Conservation (phyloP, 2,113 vertebrate species). For the Excalfactoria chinensis region DNA sequence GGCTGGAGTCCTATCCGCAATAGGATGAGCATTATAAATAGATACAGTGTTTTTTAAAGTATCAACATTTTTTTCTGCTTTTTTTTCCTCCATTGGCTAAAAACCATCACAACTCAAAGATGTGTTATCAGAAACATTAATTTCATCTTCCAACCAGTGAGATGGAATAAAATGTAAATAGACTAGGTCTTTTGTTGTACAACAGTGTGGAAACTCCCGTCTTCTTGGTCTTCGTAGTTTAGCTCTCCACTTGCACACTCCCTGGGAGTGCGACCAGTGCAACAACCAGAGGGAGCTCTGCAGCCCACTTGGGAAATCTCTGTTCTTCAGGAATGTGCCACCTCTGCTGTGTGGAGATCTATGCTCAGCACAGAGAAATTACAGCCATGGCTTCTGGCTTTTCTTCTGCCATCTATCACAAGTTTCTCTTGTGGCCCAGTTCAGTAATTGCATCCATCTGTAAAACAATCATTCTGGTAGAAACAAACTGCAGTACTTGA, state of each 20-base stretch:
- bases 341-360: neutral
- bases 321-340: rapidly evolving
- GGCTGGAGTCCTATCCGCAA: neutral
- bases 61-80: neutral
- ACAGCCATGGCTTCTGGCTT: neutral
- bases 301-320: rapidly evolving
- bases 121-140: neutral
- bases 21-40: neutral
- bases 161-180: neutral
- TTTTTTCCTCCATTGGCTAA: neutral
- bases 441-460: neutral
- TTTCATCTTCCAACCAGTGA: neutral
- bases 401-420: neutral
- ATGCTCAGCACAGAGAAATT: neutral
- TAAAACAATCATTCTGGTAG: neutral
- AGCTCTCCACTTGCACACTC: neutral
- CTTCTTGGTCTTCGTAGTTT: neutral
- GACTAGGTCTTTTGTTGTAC: neutral
- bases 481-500: neutral
- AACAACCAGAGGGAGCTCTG: neutral
- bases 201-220: rapidly evolving
- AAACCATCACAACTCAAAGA: neutral
- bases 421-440: neutral
- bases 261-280: neutral
- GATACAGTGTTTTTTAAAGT: neutral